phyloP scores from a whole-genome alignment of 2,888 invertebrate genomes.

The Thecocarcelia acutangulata region DNA sequence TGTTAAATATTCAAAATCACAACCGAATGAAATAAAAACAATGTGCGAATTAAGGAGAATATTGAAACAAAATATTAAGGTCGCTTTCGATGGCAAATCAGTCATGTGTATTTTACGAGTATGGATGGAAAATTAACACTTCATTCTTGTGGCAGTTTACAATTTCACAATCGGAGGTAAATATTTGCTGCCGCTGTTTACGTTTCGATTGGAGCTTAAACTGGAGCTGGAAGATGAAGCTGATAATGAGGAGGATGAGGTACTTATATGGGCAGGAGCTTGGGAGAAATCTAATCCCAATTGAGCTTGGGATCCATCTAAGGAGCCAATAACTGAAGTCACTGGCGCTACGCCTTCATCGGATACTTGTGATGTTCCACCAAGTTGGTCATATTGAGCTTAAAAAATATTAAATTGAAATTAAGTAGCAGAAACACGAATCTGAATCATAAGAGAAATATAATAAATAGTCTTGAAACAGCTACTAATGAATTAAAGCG shows the following conservation, averaged over 20 bases:
- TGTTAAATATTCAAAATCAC: too few relatives aligned
- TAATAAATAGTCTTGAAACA: too few relatives aligned
- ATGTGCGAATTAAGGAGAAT: too few relatives aligned
- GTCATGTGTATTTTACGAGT: constrained; percentile 63
- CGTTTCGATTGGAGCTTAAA: background rate
- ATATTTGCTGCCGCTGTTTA: constrained; percentile 70
- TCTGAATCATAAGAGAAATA: background rate
- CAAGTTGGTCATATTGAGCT: constrained; percentile 81
- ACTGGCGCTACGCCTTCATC: constrained; percentile 80
- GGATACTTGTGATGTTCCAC: constrained; percentile 79
- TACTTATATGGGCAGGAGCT: constrained; percentile 13
- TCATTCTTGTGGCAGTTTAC: constrained; percentile 31
- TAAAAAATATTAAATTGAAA: constrained; percentile 54
- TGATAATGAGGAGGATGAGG: constrained; percentile 23
- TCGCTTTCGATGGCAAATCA: constrained; percentile 61
- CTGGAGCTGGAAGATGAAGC: constrained; percentile 17
- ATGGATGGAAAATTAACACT: constrained; percentile 20
- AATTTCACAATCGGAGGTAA: constrained; percentile 73
- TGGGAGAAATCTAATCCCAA: constrained; percentile 6
- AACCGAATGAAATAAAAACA: too few relatives aligned
- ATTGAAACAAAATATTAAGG: too few relatives aligned
- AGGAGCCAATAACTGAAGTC: constrained; percentile 78
- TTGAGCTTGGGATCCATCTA: constrained; percentile 71
- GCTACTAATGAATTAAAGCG: background rate
- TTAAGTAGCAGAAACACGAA: constrained; percentile 11